Percentiles rank a stretch among this genome's conserved stretches.
phyloP scores from a whole-genome alignment of 2,888 invertebrate species.

The Drosophila anceps region DNA sequence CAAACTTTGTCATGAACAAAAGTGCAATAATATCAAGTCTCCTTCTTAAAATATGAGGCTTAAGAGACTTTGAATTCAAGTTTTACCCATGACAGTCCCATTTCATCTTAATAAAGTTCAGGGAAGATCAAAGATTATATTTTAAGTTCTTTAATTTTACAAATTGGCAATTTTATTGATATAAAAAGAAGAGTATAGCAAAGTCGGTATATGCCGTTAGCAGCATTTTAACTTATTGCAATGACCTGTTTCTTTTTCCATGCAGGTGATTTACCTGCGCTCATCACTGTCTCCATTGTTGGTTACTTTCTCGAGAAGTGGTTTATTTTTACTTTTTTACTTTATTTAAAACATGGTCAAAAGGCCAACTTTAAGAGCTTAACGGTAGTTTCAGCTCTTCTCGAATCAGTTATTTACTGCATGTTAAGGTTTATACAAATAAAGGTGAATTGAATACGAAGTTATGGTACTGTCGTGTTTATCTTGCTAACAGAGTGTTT shows the following conservation, averaged over 20 bases:
- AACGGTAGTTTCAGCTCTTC: slow-evolving; percentile 16
- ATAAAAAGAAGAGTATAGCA: neutral
- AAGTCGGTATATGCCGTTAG: neutral
- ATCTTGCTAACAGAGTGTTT: slow-evolving; percentile 1
- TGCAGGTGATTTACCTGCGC: slow-evolving; percentile 13
- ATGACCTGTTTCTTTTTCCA: neutral
- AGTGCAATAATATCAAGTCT: neutral
- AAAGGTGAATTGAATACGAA: slow-evolving; percentile 9
- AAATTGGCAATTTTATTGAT: neutral
- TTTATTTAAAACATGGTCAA: slow-evolving; percentile 12
- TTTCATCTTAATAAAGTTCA: too few relatives aligned
- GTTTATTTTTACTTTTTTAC: neutral
- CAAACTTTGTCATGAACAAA: neutral
- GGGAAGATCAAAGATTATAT: too few relatives aligned
- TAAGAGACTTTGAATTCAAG: neutral
- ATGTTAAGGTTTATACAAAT: neutral
- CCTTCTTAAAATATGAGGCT: neutral
- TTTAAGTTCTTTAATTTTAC: neutral
- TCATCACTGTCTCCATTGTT: neutral
- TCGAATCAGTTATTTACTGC: slow-evolving; percentile 2
- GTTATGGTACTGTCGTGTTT: slow-evolving; percentile 6
- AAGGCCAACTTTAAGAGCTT: slow-evolving; percentile 15
- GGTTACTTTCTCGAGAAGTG: slow-evolving; percentile 24
- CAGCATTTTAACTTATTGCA: neutral
- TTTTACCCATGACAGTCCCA: neutral